Evolutionary conservation across 2,888 invertebrate genomes (phyloP).

Genomic region (Oeneis ivallda): DNA sequence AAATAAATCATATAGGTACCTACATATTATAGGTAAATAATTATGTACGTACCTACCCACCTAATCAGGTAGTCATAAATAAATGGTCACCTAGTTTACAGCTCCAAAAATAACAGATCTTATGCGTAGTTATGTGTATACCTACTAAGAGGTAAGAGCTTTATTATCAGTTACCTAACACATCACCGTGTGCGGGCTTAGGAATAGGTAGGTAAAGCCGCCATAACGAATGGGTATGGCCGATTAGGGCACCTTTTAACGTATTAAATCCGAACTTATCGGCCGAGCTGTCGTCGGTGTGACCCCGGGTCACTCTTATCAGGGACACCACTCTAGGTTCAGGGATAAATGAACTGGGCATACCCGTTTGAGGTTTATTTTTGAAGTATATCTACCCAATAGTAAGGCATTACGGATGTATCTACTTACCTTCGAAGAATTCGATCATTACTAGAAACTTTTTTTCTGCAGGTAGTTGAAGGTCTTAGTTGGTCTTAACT

Average conservation of each 20-base stretch:
- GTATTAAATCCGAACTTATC: slow-evolving; percentile 78
- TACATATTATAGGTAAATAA: too few relatives aligned
- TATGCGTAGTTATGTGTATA: background rate
- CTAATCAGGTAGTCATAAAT: too few relatives aligned
- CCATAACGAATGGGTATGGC: slow-evolving; percentile 75
- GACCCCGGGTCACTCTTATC: slow-evolving; percentile 52
- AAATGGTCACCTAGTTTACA: too few relatives aligned
- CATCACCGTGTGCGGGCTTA: slow-evolving; percentile 42
- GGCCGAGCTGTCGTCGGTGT: slow-evolving; percentile 48
- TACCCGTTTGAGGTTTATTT: slow-evolving; percentile 54
- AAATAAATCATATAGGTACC: too few relatives aligned
- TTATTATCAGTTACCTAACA: slow-evolving; percentile 21
- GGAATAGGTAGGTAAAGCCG: slow-evolving; percentile 54
- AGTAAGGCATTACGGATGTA: background rate
- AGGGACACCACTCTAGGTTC: slow-evolving; percentile 65
- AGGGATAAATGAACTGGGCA: slow-evolving; percentile 46
- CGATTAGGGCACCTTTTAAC: slow-evolving; percentile 80
- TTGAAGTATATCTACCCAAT: slow-evolving; percentile 13
- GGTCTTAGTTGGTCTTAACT: too few relatives aligned
- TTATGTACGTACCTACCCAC: too few relatives aligned
- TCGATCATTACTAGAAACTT: too few relatives aligned
- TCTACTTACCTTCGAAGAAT: background rate
- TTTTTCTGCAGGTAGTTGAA: too few relatives aligned
- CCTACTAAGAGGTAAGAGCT: background rate
- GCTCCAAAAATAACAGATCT: too few relatives aligned